These are phyloP conservation scores for Stomorhina lunata DNA, from an alignment of 2,888 invertebrate genomes.

Conservation along the genomic window DNA sequence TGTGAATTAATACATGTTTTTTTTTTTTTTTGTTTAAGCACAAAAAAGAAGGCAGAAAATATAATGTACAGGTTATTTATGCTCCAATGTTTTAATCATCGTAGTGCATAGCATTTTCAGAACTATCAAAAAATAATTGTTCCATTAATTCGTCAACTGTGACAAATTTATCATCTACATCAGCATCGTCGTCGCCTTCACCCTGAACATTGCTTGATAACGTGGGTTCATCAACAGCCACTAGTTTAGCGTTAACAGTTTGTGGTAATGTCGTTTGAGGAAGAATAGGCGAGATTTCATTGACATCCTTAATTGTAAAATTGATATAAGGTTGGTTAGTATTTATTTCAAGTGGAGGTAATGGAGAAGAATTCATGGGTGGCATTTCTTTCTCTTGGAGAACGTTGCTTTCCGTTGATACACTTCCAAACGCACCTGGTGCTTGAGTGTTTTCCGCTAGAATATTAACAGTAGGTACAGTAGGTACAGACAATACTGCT, in stretches of 20 bases:
- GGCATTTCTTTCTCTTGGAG: slow-evolving; percentile 12
- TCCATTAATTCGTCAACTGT: slow-evolving; percentile 64
- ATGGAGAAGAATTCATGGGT: slow-evolving; percentile 24
- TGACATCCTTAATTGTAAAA: slow-evolving; percentile 43
- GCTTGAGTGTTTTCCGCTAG: background rate
- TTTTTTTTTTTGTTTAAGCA: slow-evolving; percentile 49
- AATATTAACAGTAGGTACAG: background rate
- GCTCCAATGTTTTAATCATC: slow-evolving; percentile 45
- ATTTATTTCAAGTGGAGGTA: slow-evolving; percentile 50
- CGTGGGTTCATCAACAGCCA: slow-evolving; percentile 34
- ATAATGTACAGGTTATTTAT: slow-evolving; percentile 51
- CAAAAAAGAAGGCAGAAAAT: slow-evolving; percentile 54
- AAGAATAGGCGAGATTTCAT: slow-evolving; percentile 47
- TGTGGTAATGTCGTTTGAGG: slow-evolving; percentile 62
- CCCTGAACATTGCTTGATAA: slow-evolving; percentile 29
- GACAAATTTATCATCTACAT: slow-evolving; percentile 41
- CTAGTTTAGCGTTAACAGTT: slow-evolving; percentile 58
- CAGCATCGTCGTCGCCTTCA: slow-evolving; percentile 44
- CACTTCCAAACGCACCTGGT: background rate
- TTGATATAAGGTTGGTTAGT: slow-evolving; percentile 49
- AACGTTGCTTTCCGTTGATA: slow-evolving; percentile 23
- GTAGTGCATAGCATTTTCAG: slow-evolving; percentile 57
- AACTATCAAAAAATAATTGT: slow-evolving; percentile 57
- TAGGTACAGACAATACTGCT: too few species aligned
- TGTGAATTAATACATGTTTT: slow-evolving; percentile 46